Conservation (phyloP, 2,888 invertebrate genomes). For the Zaprionus lineosus region DNA sequence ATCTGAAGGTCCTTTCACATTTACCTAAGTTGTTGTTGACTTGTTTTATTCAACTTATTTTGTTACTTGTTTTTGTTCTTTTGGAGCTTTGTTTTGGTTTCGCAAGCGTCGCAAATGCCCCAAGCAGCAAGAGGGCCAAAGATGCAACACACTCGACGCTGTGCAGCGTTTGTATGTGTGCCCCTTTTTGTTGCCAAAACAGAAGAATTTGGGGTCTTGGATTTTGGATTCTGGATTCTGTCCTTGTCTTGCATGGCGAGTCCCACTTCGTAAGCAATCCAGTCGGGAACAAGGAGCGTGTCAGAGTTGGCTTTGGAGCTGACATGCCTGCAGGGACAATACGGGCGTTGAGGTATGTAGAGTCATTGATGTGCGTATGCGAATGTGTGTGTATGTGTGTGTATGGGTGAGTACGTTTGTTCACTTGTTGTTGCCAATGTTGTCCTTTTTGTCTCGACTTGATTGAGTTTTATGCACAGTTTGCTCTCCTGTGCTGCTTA, state of each 20-base stretch:
- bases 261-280: constrained; percentile 45
- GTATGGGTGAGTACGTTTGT: constrained; percentile 9
- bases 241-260: constrained; percentile 53
- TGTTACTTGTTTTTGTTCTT: constrained; percentile 6
- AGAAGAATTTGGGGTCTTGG: constrained; percentile 43
- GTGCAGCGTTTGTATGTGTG: constrained; percentile 35
- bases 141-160: constrained; percentile 40
- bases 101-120: constrained; percentile 51
- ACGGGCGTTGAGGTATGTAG: constrained; percentile 59
- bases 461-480: constrained; percentile 78
- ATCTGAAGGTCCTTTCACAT: constrained; percentile 65
- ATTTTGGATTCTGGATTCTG: too few species aligned
- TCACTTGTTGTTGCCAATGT: constrained; percentile 28
- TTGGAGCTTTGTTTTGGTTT: constrained; percentile 17
- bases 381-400: constrained; percentile 2
- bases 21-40: constrained; percentile 74
- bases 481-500: constrained; percentile 60
- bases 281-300: constrained; percentile 65
- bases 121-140: constrained; percentile 63
- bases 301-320: constrained; percentile 79
- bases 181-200: constrained; percentile 52
- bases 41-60: constrained; percentile 36
- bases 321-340: constrained; percentile 77
- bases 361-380: constrained; percentile 59
- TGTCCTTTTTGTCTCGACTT: constrained; percentile 58